Conservation (phyloP, 2,888 invertebrate genomes). For the Baronia brevicornis region DNA sequence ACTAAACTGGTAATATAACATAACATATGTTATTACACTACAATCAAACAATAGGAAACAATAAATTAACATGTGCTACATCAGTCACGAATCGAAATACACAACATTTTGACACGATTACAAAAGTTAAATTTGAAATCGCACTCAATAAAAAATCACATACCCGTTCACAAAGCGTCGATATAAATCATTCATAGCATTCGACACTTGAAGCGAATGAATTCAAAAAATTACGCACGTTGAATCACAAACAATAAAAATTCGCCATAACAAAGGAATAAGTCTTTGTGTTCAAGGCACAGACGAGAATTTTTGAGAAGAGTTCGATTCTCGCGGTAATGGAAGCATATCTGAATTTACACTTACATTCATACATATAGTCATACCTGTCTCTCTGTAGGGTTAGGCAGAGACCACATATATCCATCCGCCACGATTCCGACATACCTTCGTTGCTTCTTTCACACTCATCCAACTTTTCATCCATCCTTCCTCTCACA, state of each 20-base stretch:
- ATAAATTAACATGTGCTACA: too few relatives aligned
- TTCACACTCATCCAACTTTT: too few relatives aligned
- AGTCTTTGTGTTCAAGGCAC: constrained; percentile 27
- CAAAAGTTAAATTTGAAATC: constrained; percentile 27
- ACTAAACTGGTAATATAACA: not conserved
- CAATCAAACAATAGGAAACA: too few relatives aligned
- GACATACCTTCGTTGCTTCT: too few relatives aligned
- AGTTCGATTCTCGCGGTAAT: not conserved
- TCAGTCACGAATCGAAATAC: constrained; percentile 40
- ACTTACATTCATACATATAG: too few relatives aligned
- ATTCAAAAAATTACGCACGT: constrained; percentile 61
- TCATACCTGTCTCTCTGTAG: too few relatives aligned
- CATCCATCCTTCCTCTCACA: too few relatives aligned
- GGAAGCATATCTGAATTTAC: too few relatives aligned
- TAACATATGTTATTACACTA: too few relatives aligned
- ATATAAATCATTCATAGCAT: constrained; percentile 66
- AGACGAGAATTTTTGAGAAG: constrained; percentile 12
- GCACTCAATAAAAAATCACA: constrained; percentile 34
- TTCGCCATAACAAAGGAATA: constrained; percentile 57
- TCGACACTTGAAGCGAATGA: constrained; percentile 61
- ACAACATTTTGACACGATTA: constrained; percentile 46
- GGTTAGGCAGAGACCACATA: too few relatives aligned
- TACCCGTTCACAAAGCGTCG: constrained; percentile 32
- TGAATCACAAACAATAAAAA: constrained; percentile 69
- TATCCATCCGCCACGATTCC: too few relatives aligned